Conservation (phyloP, 1,140 invertebrate species). For the Drosophila kohkoa region DNA sequence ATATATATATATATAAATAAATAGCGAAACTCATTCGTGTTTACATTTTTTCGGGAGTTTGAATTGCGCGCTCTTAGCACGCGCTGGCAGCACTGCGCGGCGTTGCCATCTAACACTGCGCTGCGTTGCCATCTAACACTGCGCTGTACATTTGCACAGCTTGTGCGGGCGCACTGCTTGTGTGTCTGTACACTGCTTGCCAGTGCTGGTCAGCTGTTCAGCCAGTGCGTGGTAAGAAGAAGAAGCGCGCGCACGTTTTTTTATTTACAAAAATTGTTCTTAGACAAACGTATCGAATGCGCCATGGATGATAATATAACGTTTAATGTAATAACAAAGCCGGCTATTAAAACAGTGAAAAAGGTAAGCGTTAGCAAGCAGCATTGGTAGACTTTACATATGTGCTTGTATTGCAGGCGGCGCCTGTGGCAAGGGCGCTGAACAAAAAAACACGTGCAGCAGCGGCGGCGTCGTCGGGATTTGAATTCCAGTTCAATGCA, state of each 20-base stretch:
- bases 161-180: slow-evolving; percentile 2
- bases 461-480: slow-evolving; percentile 2
- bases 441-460: slow-evolving; percentile 49
- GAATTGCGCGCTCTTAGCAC: slow-evolving; percentile 6
- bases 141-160: slow-evolving; percentile 9
- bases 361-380: slow-evolving; percentile 29
- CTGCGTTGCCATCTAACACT: slow-evolving; percentile 22
- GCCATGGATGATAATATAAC: slow-evolving; percentile 61
- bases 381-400: not conserved
- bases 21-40: slow-evolving; percentile 8
- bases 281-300: slow-evolving; percentile 16
- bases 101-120: slow-evolving; percentile 21
- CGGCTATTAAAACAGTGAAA: slow-evolving; percentile 3
- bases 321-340: slow-evolving; percentile 42
- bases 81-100: slow-evolving; percentile 5
- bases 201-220: slow-evolving; percentile 26
- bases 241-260: slow-evolving; percentile 66
- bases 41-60: not conserved
- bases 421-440: not conserved
- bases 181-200: slow-evolving; percentile 11
- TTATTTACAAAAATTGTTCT: slow-evolving; percentile 50
- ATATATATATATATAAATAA: slow-evolving; percentile 43
- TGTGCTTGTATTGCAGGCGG: slow-evolving; percentile 2
- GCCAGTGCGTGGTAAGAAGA: slow-evolving; percentile 24
- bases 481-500: slow-evolving; percentile 67